Percentiles rank a stretch among this genome's conserved stretches.
Conservation (phyloP, 1,140 invertebrate species). For the Hermatobates lingyangjiaoensis region DNA sequence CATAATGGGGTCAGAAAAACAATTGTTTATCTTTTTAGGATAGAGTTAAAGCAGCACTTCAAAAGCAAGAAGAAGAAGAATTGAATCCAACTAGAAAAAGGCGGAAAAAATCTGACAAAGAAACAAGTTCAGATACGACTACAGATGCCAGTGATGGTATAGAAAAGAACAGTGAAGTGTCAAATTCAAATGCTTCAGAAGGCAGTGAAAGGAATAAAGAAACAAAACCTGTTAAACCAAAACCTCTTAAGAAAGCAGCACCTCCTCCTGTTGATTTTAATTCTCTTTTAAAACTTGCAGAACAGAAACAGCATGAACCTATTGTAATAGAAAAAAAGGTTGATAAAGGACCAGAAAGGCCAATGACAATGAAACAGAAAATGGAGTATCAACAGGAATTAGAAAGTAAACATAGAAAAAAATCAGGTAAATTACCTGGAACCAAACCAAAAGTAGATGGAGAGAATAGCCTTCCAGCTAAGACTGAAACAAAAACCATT, state of each 20-base stretch:
- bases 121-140: not conserved
- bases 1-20: not conserved
- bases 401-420: constrained; percentile 21
- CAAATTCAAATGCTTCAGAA: constrained; percentile 5
- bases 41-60: constrained; percentile 52
- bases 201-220: constrained; percentile 16
- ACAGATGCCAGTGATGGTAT: constrained; percentile 2
- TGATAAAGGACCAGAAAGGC: constrained; percentile 30
- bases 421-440: constrained; percentile 15
- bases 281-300: constrained; percentile 54
- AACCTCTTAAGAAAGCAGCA: constrained; percentile 30
- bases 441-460: constrained; percentile 32
- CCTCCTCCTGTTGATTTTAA: constrained; percentile 56
- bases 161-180: not conserved
- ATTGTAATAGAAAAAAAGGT: constrained; percentile 32
- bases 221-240: constrained; percentile 25
- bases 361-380: constrained; percentile 61
- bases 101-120: constrained; percentile 31
- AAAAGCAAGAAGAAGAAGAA: constrained; percentile 50
- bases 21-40: constrained; percentile 22
- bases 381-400: constrained; percentile 42
- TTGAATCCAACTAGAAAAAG: constrained; percentile 37
- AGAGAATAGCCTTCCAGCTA: constrained; percentile 34
- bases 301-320: constrained; percentile 64
- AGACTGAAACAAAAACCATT: constrained; percentile 1